Evolutionary conservation across 2,113 vertebrate species (phyloP), one percentile per base, ranked within the genome.

Genomic region (Atlantisia rogersi): DNA sequence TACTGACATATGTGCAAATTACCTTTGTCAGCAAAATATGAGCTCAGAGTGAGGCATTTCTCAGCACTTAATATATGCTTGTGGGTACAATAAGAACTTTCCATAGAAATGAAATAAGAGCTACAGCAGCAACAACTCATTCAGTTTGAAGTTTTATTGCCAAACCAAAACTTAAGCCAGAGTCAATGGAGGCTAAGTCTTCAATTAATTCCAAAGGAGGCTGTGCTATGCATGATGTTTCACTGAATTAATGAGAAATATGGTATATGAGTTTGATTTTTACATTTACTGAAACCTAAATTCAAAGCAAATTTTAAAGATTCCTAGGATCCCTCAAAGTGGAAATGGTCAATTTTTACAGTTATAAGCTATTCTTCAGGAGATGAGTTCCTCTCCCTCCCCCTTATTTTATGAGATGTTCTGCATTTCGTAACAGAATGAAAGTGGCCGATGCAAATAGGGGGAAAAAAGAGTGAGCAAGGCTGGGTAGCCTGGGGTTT

Each of bases 21-120:
- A 70, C 63, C 60, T 82, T 48, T 70, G 37, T 83, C 86, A 90
- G 80, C 42, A 86, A 65, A 95, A 90, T 59, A 70, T 10, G 29
- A 90, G 37, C 64, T 92, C 68, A 56, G 55, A 96, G 78, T 35
- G 39, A 86, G 19, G 25, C 15, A 70, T 80, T 86, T 90, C 90
- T 70, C 32, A 83, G 71, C 48, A 65, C 37, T 88, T 93, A 83
- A 3, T 86, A 60, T 71, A 42, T 19, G 46, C 39, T 83, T 88
- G 55, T 90, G 76, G 44, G n/a, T 67, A 83, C 39, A 81, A 19
- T 28, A 58, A 74, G 40, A 83, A 86, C 17, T 78, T 92, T 75
- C 82, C 52, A 71, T 3, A 67, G 32, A 86, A 74, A 94, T 74
- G 1, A 88, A 90, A 19, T 81, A 88, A 68, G 40, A 85, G 55